These are phyloP conservation scores for Drosophila helvetica DNA, from an alignment of 2,888 invertebrate genomes.

Conservation along the genomic window DNA sequence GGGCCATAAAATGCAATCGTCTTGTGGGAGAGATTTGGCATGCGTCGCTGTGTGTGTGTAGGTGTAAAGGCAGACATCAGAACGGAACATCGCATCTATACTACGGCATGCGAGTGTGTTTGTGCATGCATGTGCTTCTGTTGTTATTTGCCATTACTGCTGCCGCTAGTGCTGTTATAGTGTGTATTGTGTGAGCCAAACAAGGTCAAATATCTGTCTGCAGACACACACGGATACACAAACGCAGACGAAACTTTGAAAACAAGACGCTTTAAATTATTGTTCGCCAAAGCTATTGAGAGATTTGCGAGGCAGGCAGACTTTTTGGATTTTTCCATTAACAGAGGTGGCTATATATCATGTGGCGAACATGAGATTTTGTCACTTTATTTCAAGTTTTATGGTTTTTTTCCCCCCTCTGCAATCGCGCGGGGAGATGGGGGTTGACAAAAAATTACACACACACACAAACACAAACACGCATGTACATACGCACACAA, in stretches of 20 bases:
- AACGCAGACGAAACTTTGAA: slow-evolving; percentile 31
- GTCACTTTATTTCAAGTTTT: neutral
- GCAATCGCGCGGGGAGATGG: neutral
- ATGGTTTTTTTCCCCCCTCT: neutral
- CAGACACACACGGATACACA: slow-evolving; percentile 26
- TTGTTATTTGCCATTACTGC: neutral
- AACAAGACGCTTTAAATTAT: slow-evolving; percentile 1
- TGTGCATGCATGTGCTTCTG: slow-evolving; percentile 17
- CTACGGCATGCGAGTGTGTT: neutral
- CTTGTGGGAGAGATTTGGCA: neutral
- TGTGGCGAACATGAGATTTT: neutral
- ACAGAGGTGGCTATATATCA: neutral
- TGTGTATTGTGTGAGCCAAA: slow-evolving; percentile 9
- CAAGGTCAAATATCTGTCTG: slow-evolving; percentile 71
- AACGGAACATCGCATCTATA: slow-evolving; percentile 7
- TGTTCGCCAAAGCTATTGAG: slow-evolving; percentile 1
- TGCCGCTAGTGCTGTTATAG: neutral
- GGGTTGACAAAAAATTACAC: slow-evolving; percentile 34
- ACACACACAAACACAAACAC: slow-evolving; percentile 23
- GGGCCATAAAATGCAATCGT: slow-evolving; percentile 1
- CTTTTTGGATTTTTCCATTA: neutral
- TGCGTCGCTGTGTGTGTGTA: neutral
- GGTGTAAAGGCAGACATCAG: slow-evolving; percentile 30
- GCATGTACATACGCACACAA: slow-evolving; percentile 19
- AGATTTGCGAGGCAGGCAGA: neutral